Evolutionary conservation across 1,140 invertebrate genomes (phyloP).

Genomic region (Drosophila sulfurigaster): DNA sequence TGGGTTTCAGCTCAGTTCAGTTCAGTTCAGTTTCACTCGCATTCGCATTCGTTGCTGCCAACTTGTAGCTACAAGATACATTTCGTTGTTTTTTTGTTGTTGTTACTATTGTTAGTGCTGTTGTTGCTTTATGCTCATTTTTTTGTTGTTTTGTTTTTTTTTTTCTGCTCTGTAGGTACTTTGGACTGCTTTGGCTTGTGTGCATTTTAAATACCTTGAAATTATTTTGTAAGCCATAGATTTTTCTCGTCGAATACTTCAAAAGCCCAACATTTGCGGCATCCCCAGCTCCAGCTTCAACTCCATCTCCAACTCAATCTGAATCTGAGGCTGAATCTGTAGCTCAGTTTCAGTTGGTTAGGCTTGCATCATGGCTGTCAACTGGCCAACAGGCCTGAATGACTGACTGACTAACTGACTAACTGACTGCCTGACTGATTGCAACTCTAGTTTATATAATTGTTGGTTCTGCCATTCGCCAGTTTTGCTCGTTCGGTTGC

Average conservation of each 20-base stretch:
- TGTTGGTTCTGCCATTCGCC: slow-evolving; percentile 67
- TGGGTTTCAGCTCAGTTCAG: slow-evolving; percentile 58
- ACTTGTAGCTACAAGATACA: slow-evolving; percentile 73
- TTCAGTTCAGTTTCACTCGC: slow-evolving; percentile 70
- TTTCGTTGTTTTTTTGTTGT: slow-evolving; percentile 46
- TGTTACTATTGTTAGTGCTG: slow-evolving; percentile 38
- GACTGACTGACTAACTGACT: slow-evolving; percentile 25
- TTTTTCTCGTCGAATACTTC: slow-evolving; percentile 71
- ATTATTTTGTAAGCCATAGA: slow-evolving; percentile 70
- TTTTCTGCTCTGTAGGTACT: slow-evolving; percentile 45
- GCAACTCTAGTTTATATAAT: slow-evolving; percentile 77
- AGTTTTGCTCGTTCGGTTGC: slow-evolving; percentile 10
- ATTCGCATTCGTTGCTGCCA: slow-evolving; percentile 65
- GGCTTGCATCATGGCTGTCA: slow-evolving; percentile 48
- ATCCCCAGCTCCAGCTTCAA: neutral
- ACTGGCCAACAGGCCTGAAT: slow-evolving; percentile 30
- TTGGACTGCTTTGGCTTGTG: slow-evolving; percentile 54
- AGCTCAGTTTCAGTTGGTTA: slow-evolving; percentile 42
- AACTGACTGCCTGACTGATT: slow-evolving; percentile 50
- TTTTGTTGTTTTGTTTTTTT: slow-evolving; percentile 45
- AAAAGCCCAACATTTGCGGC: slow-evolving; percentile 24
- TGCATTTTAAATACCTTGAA: slow-evolving; percentile 83
- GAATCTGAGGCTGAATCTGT: slow-evolving; percentile 6
- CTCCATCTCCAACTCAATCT: neutral
- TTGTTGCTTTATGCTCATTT: slow-evolving; percentile 14